These are phyloP conservation scores for Cygnus olor DNA, from an alignment of 2,797 vertebrate genomes.

Conservation along the genomic window DNA sequence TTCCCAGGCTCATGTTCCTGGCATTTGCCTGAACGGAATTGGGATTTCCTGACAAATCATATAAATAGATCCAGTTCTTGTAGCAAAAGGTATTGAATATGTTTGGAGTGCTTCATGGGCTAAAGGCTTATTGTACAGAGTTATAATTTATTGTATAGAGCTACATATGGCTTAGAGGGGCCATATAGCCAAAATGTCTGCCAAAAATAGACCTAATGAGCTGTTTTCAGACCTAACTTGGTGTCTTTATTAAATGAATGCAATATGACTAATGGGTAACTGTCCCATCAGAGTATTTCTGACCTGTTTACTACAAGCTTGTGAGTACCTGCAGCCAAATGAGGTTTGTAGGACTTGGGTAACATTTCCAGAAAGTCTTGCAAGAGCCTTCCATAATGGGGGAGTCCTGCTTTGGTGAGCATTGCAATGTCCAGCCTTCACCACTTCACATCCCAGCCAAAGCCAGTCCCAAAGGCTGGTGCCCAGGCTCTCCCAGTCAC, in stretches of 20 bases:
- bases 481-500: background rate
- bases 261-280: background rate
- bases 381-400: rapidly evolving
- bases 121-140: too few species aligned
- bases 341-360: background rate
- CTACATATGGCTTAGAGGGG: background rate
- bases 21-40: too few species aligned
- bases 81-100: background rate
- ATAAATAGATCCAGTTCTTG: background rate
- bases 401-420: background rate
- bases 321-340: background rate
- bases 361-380: background rate
- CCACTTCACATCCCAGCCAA: background rate
- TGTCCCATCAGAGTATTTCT: too few species aligned
- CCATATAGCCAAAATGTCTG: background rate
- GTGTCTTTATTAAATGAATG: background rate
- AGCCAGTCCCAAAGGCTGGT: background rate
- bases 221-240: background rate
- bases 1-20: too few species aligned
- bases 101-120: background rate
- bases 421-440: background rate
- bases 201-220: background rate
- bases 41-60: background rate
- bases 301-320: background rate
- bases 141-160: too few species aligned